phyloP scores from a whole-genome alignment of 2,888 invertebrate species.

The Psococerastis gibbosa region DNA sequence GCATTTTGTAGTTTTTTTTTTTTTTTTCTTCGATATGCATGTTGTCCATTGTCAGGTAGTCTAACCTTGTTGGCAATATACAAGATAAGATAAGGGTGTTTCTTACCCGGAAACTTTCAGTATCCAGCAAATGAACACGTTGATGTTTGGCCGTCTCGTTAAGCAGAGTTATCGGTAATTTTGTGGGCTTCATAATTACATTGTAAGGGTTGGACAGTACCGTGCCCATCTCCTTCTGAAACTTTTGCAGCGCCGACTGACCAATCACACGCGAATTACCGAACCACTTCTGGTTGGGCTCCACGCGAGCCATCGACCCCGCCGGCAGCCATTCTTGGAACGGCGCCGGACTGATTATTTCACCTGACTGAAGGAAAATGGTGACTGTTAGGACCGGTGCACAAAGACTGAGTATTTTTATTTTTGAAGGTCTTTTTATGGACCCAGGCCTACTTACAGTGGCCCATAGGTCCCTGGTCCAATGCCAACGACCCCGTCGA shows the following conservation, averaged over 20 bases:
- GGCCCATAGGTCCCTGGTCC: too few relatives aligned
- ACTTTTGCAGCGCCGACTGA: conserved; percentile 72
- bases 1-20: too few relatives aligned
- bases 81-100: too few relatives aligned
- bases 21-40: too few relatives aligned
- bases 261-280: conserved; percentile 95
- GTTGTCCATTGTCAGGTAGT: too few relatives aligned
- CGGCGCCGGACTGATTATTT: conserved; percentile 86
- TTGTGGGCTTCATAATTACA: conserved; percentile 92
- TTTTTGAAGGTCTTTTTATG: too few relatives aligned
- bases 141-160: conserved; percentile 82
- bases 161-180: conserved; percentile 79
- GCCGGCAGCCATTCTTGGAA: conserved; percentile 80
- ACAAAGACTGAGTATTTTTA: too few relatives aligned
- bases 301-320: conserved; percentile 84
- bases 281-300: conserved; percentile 98
- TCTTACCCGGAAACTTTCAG: conserved; percentile 37
- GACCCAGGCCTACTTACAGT: too few relatives aligned
- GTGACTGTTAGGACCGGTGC: too few relatives aligned
- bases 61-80: too few relatives aligned
- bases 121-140: conserved; percentile 86
- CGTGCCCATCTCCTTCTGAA: conserved; percentile 86
- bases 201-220: conserved; percentile 93
- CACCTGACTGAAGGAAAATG: conserved; percentile 34
- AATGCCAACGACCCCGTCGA: too few relatives aligned